These are phyloP conservation scores for Malthinus seriepunctatus DNA, from an alignment of 2,888 invertebrate genomes.

Conservation along the genomic window DNA sequence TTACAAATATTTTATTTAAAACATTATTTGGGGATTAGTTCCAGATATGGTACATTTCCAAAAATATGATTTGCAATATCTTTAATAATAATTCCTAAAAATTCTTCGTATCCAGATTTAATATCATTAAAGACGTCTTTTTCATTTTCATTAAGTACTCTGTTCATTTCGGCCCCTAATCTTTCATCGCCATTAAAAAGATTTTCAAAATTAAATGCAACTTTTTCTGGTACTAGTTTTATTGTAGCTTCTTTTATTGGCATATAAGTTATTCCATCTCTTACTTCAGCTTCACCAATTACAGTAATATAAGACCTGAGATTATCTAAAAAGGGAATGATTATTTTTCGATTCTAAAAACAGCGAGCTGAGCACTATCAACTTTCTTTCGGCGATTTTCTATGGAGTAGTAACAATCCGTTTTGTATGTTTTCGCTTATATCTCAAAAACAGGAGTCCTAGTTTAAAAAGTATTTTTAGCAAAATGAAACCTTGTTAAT, in stretches of 20 bases:
- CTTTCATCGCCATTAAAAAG: conserved; percentile 56
- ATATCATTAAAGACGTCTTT: conserved; percentile 51
- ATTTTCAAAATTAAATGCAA: conserved; percentile 67
- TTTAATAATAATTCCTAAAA: conserved; percentile 48
- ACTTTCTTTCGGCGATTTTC: too few species aligned
- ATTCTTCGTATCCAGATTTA: conserved; percentile 66
- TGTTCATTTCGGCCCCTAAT: conserved; percentile 45
- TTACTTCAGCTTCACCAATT: conserved; percentile 63
- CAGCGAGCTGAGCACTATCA: too few species aligned
- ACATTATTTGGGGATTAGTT: neutral
- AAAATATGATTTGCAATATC: conserved; percentile 5
- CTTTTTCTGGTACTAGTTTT: conserved; percentile 64
- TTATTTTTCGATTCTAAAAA: neutral
- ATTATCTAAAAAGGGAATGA: conserved; percentile 56
- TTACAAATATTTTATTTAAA: too few species aligned
- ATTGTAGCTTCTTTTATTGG: conserved; percentile 66
- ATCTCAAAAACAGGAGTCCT: too few species aligned
- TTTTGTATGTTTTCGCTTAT: too few species aligned
- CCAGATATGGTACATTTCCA: conserved; percentile 57
- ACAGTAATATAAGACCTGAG: conserved; percentile 66
- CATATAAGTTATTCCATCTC: conserved; percentile 67
- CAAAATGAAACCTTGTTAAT: neutral
- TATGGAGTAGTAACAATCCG: too few species aligned
- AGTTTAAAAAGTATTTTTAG: too few species aligned
- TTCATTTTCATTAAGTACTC: conserved; percentile 52